Evolutionary conservation across 2,797 vertebrate genomes (phyloP).

Genomic region (Mormyrops attenuatus): DNA sequence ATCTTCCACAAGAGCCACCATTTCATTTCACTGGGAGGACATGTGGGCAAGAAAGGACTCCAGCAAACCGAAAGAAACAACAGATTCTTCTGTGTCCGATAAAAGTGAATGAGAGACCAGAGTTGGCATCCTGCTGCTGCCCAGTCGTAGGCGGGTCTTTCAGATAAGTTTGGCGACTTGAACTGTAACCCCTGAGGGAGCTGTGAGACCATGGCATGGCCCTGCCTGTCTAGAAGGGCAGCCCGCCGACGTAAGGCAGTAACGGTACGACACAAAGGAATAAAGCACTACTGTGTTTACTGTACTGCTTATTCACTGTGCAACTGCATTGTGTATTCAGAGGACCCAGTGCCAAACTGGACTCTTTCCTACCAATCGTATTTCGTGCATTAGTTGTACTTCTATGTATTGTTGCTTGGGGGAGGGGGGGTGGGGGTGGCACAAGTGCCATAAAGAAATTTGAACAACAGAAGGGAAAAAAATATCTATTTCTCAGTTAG

Average conservation of each 20-base stretch:
- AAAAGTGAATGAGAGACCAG: background rate
- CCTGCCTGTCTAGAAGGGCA: background rate
- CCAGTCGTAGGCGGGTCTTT: background rate
- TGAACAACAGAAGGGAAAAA: background rate
- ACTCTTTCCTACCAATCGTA: background rate
- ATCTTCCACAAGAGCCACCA: background rate
- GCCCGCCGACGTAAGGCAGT: background rate
- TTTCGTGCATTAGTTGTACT: background rate
- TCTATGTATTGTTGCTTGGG: background rate
- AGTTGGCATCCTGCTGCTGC: background rate
- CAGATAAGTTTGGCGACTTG: background rate
- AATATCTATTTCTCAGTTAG: background rate
- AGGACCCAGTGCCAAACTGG: background rate
- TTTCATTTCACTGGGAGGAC: background rate
- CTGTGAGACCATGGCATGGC: background rate
- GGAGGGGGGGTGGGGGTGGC: background rate
- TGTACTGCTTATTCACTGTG: background rate
- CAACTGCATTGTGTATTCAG: background rate
- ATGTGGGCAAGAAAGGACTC: background rate
- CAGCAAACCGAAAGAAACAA: background rate
- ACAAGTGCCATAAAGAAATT: background rate
- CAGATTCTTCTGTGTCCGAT: background rate
- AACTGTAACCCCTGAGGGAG: background rate
- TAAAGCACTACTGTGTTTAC: background rate
- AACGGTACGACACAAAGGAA: background rate